phyloP scores from a whole-genome alignment of 1,140 invertebrate species.

The Drosophila arawakana region DNA sequence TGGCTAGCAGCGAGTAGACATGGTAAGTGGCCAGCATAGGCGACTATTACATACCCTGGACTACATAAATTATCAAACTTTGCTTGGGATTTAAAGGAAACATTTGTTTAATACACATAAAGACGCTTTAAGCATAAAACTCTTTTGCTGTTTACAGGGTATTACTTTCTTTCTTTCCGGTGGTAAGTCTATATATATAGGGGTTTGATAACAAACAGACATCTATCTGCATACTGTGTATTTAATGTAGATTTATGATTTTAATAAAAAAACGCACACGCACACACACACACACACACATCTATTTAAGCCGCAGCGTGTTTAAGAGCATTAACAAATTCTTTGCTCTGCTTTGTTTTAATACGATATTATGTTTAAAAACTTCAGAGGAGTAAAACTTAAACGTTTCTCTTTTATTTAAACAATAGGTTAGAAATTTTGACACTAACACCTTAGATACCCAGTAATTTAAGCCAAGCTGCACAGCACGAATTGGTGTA shows the following conservation, averaged over 20 bases:
- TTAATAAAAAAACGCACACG: constrained; percentile 61
- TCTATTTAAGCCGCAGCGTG: constrained; percentile 54
- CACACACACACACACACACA: background rate
- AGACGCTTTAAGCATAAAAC: too few relatives aligned
- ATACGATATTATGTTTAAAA: constrained; percentile 1
- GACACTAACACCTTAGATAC: too few relatives aligned
- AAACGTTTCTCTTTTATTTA: too few relatives aligned
- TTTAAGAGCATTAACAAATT: constrained; percentile 56
- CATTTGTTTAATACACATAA: too few relatives aligned
- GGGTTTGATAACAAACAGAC: constrained; percentile 23
- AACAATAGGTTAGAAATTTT: too few relatives aligned
- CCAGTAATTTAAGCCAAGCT: too few relatives aligned
- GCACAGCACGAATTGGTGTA: too few relatives aligned
- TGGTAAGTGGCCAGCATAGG: too few relatives aligned
- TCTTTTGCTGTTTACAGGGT: constrained; percentile 17
- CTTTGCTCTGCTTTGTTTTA: background rate
- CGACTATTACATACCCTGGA: background rate
- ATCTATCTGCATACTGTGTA: constrained; percentile 38
- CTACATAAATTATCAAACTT: background rate
- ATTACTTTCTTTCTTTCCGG: too few relatives aligned
- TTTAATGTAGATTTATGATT: constrained; percentile 80
- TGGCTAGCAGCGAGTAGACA: constrained; percentile 32
- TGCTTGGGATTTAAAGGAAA: too few relatives aligned
- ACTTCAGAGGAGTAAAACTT: too few relatives aligned
- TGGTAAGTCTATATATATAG: constrained; percentile 18